These are phyloP conservation scores for Nyctalus aviator DNA, from an alignment of 2,797 vertebrate species.

Conservation along the genomic window DNA sequence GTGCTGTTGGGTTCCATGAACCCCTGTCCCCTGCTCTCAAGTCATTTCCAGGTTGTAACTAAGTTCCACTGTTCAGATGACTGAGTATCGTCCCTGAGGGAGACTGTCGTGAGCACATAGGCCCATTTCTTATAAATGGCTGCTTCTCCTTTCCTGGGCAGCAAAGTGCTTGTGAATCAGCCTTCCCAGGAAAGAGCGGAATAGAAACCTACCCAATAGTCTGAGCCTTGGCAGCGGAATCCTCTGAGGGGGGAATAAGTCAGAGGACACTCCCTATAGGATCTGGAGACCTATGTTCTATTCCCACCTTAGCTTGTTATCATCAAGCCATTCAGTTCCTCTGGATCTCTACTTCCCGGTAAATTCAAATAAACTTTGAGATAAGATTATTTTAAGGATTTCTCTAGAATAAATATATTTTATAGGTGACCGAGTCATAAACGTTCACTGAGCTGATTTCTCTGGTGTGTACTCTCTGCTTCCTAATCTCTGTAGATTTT, in stretches of 20 bases:
- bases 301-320: neutral
- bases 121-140: neutral
- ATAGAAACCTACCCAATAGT: neutral
- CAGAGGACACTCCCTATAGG: neutral
- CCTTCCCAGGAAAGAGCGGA: neutral
- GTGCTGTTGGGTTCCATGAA: neutral
- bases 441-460: neutral
- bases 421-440: neutral
- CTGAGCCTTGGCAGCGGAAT: neutral
- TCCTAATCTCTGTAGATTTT: neutral
- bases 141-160: neutral
- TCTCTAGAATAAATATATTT: neutral
- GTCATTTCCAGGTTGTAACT: neutral
- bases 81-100: neutral
- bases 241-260: neutral
- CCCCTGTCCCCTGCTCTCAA: neutral
- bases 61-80: neutral
- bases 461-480: neutral
- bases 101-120: neutral
- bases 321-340: neutral
- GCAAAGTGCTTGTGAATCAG: neutral
- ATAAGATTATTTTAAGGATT: slow-evolving; percentile 20
- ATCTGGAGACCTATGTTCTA: neutral
- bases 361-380: neutral
- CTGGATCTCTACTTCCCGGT: neutral